A percentile compares a stretch with the other conserved stretches of the same genome.
Evolutionary conservation across 1,140 invertebrate species (phyloP).

Genomic region (Physella acuta): DNA sequence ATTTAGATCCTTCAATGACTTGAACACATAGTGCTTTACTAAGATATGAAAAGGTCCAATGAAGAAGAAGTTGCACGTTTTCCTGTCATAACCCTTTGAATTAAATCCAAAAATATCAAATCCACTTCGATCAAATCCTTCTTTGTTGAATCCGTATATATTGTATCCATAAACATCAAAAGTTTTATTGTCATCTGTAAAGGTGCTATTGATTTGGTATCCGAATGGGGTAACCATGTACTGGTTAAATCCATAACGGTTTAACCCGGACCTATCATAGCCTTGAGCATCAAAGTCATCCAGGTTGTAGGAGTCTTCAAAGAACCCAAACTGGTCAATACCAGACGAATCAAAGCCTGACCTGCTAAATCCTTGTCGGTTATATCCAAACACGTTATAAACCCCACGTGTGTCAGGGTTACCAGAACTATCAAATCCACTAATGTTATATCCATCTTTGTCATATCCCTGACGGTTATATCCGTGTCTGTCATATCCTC

Average conservation of each 20-base stretch:
- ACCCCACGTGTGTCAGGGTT: conserved; percentile 36
- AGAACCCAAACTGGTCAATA: conserved; percentile 45
- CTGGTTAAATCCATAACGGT: conserved; percentile 48
- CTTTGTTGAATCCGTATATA: conserved; percentile 42
- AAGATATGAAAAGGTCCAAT: conserved; percentile 44
- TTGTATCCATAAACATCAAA: conserved; percentile 48
- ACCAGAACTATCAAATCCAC: conserved; percentile 36
- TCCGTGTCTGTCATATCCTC: conserved; percentile 48
- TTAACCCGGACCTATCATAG: conserved; percentile 46
- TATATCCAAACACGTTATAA: conserved; percentile 38
- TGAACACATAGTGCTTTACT: conserved; percentile 38
- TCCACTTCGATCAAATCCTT: conserved; percentile 46
- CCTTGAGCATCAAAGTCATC: conserved; percentile 46
- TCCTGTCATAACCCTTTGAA: conserved; percentile 38
- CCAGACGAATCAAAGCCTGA: conserved; percentile 43
- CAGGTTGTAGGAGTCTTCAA: conserved; percentile 43
- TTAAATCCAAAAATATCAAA: conserved; percentile 52
- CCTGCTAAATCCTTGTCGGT: conserved; percentile 43
- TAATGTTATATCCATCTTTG: conserved; percentile 39
- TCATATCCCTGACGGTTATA: conserved; percentile 43
- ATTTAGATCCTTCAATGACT: conserved; percentile 38
- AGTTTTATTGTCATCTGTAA: conserved; percentile 22
- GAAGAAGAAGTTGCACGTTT: conserved; percentile 43
- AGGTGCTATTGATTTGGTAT: conserved; percentile 37
- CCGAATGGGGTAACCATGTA: conserved; percentile 42